A percentile compares a stretch with the other conserved stretches of the same genome.
These are phyloP conservation scores for Zaprionus bogoriensis DNA, from an alignment of 2,888 invertebrate species.

Conservation along the genomic window DNA sequence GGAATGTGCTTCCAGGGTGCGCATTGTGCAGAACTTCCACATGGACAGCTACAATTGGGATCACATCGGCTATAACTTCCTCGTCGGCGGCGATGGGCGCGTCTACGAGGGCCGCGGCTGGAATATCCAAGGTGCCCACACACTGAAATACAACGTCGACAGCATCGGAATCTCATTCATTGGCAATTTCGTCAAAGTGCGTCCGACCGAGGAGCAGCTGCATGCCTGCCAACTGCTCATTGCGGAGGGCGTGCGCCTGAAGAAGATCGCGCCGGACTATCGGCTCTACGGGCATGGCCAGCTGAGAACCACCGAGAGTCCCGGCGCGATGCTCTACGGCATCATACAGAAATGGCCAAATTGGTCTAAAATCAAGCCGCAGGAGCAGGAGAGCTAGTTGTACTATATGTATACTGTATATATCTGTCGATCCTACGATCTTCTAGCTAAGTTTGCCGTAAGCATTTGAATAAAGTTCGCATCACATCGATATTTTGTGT, in stretches of 20 bases:
- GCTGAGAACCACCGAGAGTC: conserved; percentile 87
- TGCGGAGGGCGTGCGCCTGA: conserved; percentile 85
- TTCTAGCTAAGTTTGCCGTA: background rate
- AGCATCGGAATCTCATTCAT: conserved; percentile 89
- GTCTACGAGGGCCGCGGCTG: conserved; percentile 90
- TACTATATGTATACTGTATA: conserved; percentile 1
- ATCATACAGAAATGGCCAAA: conserved; percentile 88
- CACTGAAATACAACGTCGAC: conserved; percentile 86
- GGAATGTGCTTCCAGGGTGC: too few relatives aligned
- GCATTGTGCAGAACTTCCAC: conserved; percentile 87
- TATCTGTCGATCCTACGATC: background rate
- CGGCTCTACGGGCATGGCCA: conserved; percentile 88
- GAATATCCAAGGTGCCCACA: conserved; percentile 88
- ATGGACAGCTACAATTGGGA: conserved; percentile 86
- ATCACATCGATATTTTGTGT: background rate
- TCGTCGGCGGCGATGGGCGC: conserved; percentile 90
- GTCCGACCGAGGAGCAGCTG: conserved; percentile 85
- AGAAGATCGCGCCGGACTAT: conserved; percentile 86
- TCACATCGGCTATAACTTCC: conserved; percentile 90
- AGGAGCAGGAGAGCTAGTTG: background rate
- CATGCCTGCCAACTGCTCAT: conserved; percentile 86
- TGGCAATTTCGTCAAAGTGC: conserved; percentile 86
- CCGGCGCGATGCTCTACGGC: conserved; percentile 86
- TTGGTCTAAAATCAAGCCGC: conserved; percentile 79
- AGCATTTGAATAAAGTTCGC: background rate